phyloP scores from a whole-genome alignment of 2,888 invertebrate genomes.

The Branchinecta sandiegonensis region DNA sequence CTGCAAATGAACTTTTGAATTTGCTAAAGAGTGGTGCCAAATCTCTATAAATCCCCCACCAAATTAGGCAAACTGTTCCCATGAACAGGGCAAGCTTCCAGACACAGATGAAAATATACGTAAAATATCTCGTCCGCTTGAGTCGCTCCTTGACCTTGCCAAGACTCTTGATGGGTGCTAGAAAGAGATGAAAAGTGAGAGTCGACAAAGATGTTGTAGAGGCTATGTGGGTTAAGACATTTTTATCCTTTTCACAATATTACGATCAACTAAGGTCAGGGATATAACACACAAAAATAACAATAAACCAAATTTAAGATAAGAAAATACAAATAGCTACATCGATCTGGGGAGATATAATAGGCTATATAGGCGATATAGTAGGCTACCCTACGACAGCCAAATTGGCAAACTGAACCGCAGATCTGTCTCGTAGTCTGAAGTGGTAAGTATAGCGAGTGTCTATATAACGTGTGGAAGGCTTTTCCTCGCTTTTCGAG shows the following conservation, averaged over 20 bases:
- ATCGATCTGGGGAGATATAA: no score
- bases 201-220: not conserved
- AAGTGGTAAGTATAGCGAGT: no score
- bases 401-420: no score
- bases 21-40: slow-evolving; percentile 60
- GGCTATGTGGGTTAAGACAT: not conserved
- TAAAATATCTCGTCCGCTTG: slow-evolving; percentile 66
- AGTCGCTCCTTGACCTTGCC: slow-evolving; percentile 65
- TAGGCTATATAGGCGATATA: no score
- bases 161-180: slow-evolving; percentile 54
- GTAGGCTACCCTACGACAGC: no score
- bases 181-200: slow-evolving; percentile 27
- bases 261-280: slow-evolving; percentile 18
- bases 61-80: slow-evolving; percentile 52
- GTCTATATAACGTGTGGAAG: no score
- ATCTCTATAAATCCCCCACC: slow-evolving; percentile 59
- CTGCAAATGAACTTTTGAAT: slow-evolving; percentile 56
- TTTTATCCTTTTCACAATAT: slow-evolving; percentile 16
- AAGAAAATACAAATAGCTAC: no score
- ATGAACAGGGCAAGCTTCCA: slow-evolving; percentile 81
- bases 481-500: no score
- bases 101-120: slow-evolving; percentile 70
- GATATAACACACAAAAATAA: not conserved
- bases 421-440: no score
- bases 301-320: no score